Percentiles rank a stretch among this genome's conserved stretches.
Evolutionary conservation across 2,113 vertebrate species (phyloP).

Genomic region (Chaetura pelagica): DNA sequence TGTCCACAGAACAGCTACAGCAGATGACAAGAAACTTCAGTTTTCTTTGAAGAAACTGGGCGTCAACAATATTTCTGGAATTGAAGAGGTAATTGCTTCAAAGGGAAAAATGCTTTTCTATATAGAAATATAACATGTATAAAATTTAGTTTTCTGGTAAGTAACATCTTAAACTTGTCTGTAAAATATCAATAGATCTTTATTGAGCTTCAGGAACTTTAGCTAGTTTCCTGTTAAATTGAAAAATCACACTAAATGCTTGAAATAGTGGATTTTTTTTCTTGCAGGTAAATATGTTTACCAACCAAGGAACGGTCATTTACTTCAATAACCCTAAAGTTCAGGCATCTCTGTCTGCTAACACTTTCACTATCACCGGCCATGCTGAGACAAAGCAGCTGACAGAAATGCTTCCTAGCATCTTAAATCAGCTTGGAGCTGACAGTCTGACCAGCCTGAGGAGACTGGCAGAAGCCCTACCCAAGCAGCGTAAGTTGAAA

Average conservation of each 20-base stretch:
- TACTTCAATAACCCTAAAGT: constrained; percentile 98
- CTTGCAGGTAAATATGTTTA: constrained; percentile 94
- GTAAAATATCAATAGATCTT: neutral
- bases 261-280: neutral
- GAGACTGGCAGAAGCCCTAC: constrained; percentile 90
- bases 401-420: constrained; percentile 93
- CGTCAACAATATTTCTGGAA: constrained; percentile 94
- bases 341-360: constrained; percentile 92
- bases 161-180: neutral
- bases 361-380: constrained; percentile 95
- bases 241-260: neutral
- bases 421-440: constrained; percentile 93
- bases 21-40: constrained; percentile 96
- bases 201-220: neutral
- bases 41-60: constrained; percentile 94
- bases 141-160: neutral
- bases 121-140: neutral
- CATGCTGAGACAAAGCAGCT: constrained; percentile 95
- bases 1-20: constrained; percentile 93
- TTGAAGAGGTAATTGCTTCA: constrained; percentile 85
- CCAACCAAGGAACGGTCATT: constrained; percentile 94
- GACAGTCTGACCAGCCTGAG: constrained; percentile 92
- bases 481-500: constrained; percentile 87
- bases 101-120: neutral
- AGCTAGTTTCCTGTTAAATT: neutral